Evolutionary conservation across 2,797 vertebrate species (phyloP).

Genomic region (Etheostoma nigrum): DNA sequence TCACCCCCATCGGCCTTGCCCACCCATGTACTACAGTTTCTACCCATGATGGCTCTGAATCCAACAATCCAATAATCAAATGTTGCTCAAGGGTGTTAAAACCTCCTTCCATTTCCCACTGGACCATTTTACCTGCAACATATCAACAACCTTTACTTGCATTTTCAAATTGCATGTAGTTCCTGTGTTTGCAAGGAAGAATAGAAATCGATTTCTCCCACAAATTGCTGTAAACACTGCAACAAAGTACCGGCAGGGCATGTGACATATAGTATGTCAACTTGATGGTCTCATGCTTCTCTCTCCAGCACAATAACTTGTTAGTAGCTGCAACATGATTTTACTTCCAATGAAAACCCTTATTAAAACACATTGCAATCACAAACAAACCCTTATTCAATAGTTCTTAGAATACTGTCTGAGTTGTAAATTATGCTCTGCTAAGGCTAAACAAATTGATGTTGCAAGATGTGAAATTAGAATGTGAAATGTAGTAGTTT

Average conservation of each 20-base stretch:
- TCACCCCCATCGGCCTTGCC: slow-evolving; percentile 38
- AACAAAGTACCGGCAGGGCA: slow-evolving; percentile 39
- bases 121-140: slow-evolving; percentile 60
- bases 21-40: slow-evolving; percentile 51
- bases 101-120: slow-evolving; percentile 60
- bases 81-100: slow-evolving; percentile 63
- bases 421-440: slow-evolving; percentile 1
- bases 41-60: slow-evolving; percentile 57
- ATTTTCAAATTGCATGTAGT: slow-evolving; percentile 49
- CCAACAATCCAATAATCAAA: slow-evolving; percentile 74
- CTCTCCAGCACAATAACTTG: slow-evolving; percentile 31
- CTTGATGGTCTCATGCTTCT: slow-evolving; percentile 49
- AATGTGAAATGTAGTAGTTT: slow-evolving; percentile 13
- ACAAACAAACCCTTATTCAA: slow-evolving; percentile 11
- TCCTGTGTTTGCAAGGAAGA: slow-evolving; percentile 34
- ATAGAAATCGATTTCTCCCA: slow-evolving; percentile 65
- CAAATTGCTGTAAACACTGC: slow-evolving; percentile 63
- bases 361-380: slow-evolving; percentile 27
- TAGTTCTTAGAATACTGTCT: slow-evolving; percentile 7
- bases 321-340: slow-evolving; percentile 23
- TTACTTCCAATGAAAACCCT: slow-evolving; percentile 3
- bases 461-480: neutral
- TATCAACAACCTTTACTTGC: slow-evolving; percentile 41
- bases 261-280: slow-evolving; percentile 48
- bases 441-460: slow-evolving; percentile 18